phyloP scores from a whole-genome alignment of 2,888 invertebrate genomes.

The Lepeophtheirus nordmannii region DNA sequence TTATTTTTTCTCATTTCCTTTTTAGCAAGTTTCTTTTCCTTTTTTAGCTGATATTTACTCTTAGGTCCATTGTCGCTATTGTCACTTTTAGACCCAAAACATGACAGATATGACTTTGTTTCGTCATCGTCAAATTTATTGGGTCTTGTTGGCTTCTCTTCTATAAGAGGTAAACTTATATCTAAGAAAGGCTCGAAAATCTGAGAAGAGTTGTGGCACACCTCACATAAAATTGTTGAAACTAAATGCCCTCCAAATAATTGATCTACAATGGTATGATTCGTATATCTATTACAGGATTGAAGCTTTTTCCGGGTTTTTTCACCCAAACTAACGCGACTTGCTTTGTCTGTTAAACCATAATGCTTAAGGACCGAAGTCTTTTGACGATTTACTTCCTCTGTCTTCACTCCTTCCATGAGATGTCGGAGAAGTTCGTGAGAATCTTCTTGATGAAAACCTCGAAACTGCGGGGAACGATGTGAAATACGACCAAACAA shows the following conservation, averaged over 20 bases:
- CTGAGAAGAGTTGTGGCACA: constrained; percentile 70
- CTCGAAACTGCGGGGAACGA: constrained; percentile 64
- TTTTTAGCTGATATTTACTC: background rate
- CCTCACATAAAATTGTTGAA: constrained; percentile 55
- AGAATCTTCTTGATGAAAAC: constrained; percentile 89
- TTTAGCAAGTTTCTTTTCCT: background rate
- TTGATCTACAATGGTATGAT: constrained; percentile 30
- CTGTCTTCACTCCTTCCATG: constrained; percentile 65
- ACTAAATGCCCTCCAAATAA: constrained; percentile 23
- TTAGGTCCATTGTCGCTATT: background rate
- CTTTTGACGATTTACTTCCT: constrained; percentile 59
- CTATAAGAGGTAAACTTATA: constrained; percentile 68
- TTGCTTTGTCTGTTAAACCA: constrained; percentile 54
- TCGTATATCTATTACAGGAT: constrained; percentile 34
- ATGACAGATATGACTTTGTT: background rate
- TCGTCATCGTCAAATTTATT: constrained; percentile 13
- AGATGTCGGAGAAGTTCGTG: constrained; percentile 83
- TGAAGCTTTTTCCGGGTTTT: constrained; percentile 54
- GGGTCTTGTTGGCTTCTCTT: constrained; percentile 30
- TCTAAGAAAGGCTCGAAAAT: constrained; percentile 85
- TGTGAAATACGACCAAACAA: constrained; percentile 32
- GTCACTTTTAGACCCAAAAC: background rate
- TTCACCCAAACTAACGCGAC: constrained; percentile 59
- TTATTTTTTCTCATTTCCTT: background rate
- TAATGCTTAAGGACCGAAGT: constrained; percentile 59